Evolutionary conservation across 1,140 invertebrate genomes (phyloP).

Genomic region (Bradysia coprophila): DNA sequence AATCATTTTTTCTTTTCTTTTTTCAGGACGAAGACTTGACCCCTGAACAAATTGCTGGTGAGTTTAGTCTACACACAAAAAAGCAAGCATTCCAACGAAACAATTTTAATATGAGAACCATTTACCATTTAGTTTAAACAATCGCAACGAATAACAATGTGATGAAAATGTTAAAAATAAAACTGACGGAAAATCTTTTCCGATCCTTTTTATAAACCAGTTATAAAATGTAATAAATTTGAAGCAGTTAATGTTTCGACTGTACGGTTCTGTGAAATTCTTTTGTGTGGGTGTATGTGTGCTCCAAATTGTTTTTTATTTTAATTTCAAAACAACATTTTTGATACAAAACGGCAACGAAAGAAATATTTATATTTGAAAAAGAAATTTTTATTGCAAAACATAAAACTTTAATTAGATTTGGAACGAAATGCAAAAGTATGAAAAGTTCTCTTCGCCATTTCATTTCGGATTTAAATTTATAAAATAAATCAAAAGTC

Average conservation of each 20-base stretch:
- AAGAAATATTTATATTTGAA: too few relatives aligned
- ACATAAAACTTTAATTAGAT: too few relatives aligned
- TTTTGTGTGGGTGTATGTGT: background rate
- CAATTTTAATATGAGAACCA: slow-evolving; percentile 2
- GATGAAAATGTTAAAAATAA: slow-evolving; percentile 5
- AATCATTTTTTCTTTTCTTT: too few relatives aligned
- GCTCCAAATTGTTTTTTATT: background rate
- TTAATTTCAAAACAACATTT: too few relatives aligned
- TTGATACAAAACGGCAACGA: too few relatives aligned
- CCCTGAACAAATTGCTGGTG: slow-evolving; percentile 39
- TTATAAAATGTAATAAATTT: background rate
- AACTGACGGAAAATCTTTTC: background rate
- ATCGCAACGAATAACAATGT: slow-evolving; percentile 1
- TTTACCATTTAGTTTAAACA: slow-evolving; percentile 16
- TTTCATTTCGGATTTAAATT: too few relatives aligned
- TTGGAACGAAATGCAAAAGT: too few relatives aligned
- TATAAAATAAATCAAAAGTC: too few relatives aligned
- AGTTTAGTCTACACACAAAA: slow-evolving; percentile 11
- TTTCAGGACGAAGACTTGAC: slow-evolving; percentile 44
- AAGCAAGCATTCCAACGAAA: background rate
- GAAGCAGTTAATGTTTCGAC: background rate
- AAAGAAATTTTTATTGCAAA: too few relatives aligned
- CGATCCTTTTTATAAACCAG: background rate
- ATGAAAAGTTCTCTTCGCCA: too few relatives aligned
- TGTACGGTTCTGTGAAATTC: background rate